These are phyloP conservation scores for Stigmatopora argus DNA, from an alignment of 2,113 vertebrate genomes.

Conservation along the genomic window DNA sequence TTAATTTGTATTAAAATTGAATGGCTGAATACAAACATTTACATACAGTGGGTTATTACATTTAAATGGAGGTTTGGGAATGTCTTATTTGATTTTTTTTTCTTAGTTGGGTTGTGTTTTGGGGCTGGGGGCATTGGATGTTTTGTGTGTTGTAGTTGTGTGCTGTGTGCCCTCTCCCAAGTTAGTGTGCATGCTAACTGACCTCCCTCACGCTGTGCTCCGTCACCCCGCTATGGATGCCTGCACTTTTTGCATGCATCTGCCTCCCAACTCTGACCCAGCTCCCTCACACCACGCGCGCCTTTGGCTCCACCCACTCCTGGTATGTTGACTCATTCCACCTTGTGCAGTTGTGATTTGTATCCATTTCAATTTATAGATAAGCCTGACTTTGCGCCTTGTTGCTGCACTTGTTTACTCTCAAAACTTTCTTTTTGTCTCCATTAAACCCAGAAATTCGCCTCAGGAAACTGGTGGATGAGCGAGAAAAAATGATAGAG, in stretches of 20 bases:
- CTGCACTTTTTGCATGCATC: slow-evolving; percentile 81
- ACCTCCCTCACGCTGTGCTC: slow-evolving; percentile 30
- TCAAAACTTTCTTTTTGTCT: slow-evolving; percentile 47
- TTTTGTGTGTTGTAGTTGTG: neutral
- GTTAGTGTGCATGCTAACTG: slow-evolving; percentile 81
- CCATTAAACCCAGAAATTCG: slow-evolving; percentile 75
- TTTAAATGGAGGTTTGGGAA: no score
- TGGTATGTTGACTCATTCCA: slow-evolving; percentile 78
- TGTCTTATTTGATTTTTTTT: no score
- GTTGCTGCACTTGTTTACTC: neutral
- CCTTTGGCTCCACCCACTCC: slow-evolving; percentile 52
- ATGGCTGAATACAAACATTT: no score
- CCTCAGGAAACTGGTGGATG: slow-evolving; percentile 85
- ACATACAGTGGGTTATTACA: no score
- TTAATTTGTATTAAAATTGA: no score
- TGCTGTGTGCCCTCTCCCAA: slow-evolving; percentile 59
- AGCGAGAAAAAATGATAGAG: slow-evolving; percentile 86
- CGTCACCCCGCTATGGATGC: slow-evolving; percentile 69
- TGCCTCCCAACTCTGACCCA: slow-evolving; percentile 66
- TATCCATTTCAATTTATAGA: neutral
- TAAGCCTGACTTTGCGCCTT: neutral
- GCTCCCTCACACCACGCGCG: slow-evolving; percentile 43
- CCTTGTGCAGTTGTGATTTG: slow-evolving; percentile 22
- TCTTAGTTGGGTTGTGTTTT: neutral
- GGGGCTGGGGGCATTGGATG: neutral